Conservation (phyloP, 2,888 invertebrate species). For the Amphipyra berbera region DNA sequence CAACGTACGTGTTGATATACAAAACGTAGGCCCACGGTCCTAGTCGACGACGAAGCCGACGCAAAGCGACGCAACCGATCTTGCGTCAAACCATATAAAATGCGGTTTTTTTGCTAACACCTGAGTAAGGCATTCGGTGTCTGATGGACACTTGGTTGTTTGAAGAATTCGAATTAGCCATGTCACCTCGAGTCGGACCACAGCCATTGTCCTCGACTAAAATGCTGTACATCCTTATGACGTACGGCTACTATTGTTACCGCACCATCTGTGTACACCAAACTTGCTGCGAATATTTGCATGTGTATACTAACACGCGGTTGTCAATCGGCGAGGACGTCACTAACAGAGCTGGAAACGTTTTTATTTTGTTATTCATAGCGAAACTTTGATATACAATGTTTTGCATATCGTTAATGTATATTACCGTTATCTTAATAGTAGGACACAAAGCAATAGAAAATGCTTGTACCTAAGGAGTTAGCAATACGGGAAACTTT, state of each 20-base stretch:
- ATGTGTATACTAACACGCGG: slow-evolving; percentile 45
- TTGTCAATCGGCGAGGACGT: slow-evolving; percentile 42
- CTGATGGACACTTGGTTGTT: slow-evolving; percentile 16
- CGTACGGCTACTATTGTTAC: slow-evolving; percentile 68
- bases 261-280: slow-evolving; percentile 71
- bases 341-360: slow-evolving; percentile 12
- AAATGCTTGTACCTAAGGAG: not conserved
- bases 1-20: slow-evolving; percentile 13
- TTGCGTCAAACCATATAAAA: not conserved
- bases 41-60: not conserved
- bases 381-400: not conserved
- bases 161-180: slow-evolving; percentile 29
- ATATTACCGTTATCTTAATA: not conserved
- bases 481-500: not conserved
- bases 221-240: slow-evolving; percentile 66
- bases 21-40: slow-evolving; percentile 10
- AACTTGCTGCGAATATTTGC: slow-evolving; percentile 64
- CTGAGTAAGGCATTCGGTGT: slow-evolving; percentile 4
- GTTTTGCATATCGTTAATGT: not conserved
- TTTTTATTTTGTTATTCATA: slow-evolving; percentile 7
- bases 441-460: not conserved
- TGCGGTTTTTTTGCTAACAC: slow-evolving; percentile 22
- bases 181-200: slow-evolving; percentile 49
- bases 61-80: not conserved
- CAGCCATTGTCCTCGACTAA: slow-evolving; percentile 63